phyloP scores from a whole-genome alignment of 2,888 invertebrate species.

The Luperina nickerlii region DNA sequence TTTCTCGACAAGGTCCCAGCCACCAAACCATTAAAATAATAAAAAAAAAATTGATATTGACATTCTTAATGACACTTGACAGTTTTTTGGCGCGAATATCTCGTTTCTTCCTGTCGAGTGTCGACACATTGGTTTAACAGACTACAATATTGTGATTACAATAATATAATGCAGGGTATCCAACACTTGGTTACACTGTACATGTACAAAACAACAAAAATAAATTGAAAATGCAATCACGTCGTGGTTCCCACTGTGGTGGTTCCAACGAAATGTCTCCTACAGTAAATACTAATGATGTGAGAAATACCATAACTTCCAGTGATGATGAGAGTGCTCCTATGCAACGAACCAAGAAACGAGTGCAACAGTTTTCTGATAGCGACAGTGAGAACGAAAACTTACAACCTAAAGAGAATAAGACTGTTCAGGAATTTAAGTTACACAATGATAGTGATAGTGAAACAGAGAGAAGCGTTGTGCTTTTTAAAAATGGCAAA shows the following conservation, averaged over 20 bases:
- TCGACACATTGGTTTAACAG: too few species aligned
- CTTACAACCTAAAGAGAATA: constrained; percentile 14
- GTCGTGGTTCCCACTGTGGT: constrained; percentile 1
- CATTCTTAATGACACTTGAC: not conserved
- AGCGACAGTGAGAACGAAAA: constrained; percentile 78
- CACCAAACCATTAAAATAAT: too few species aligned
- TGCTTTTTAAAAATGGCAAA: constrained; percentile 46
- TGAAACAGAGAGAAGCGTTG: constrained; percentile 40
- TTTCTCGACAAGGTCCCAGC: not conserved
- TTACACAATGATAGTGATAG: constrained; percentile 40
- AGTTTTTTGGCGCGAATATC: constrained; percentile 9
- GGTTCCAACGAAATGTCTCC: constrained; percentile 24
- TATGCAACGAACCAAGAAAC: constrained; percentile 68
- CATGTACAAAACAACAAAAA: not conserved
- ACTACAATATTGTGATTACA: too few species aligned
- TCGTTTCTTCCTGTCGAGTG: too few species aligned
- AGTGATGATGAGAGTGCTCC: constrained; percentile 70
- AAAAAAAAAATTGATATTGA: not conserved
- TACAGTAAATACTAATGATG: not conserved
- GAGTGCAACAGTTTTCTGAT: constrained; percentile 74
- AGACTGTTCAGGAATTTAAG: constrained; percentile 1
- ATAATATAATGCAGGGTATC: not conserved
- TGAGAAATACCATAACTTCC: constrained; percentile 25
- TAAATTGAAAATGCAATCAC: constrained; percentile 20
- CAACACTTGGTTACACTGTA: not conserved